Conservation (phyloP, 2,113 vertebrate species). For the Alligator sinensis region DNA sequence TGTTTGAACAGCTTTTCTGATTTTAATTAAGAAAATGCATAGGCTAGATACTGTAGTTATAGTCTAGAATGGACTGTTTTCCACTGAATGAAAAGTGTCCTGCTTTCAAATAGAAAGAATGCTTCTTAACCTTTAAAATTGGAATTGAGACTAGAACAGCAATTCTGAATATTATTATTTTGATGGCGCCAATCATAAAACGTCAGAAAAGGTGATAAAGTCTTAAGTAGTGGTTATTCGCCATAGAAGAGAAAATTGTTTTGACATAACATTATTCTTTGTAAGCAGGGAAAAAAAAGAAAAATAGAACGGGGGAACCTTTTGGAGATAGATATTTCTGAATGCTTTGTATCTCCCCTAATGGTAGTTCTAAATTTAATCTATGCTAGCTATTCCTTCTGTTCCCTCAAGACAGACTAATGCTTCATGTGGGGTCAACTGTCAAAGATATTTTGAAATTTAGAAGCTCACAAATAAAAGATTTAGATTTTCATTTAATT, state of each 20-base stretch:
- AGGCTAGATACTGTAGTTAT: neutral
- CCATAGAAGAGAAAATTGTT: fast-evolving
- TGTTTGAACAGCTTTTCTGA: neutral
- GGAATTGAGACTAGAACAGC: neutral
- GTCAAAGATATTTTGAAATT: neutral
- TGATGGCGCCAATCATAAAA: neutral
- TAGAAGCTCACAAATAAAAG: neutral
- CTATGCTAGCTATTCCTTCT: neutral
- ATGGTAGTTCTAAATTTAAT: neutral
- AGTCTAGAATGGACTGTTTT: neutral
- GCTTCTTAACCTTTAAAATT: neutral
- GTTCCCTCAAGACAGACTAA: neutral
- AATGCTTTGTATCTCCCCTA: neutral
- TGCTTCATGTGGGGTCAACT: neutral
- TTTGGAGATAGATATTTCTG: neutral
- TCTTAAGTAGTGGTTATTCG: neutral
- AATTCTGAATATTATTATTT: neutral
- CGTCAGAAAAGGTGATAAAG: neutral
- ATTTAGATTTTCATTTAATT: neutral
- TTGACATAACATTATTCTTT: neutral
- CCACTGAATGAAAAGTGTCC: neutral
- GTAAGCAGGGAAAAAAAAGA: neutral
- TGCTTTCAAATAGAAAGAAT: neutral
- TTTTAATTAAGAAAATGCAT: neutral
- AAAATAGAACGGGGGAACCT: neutral